Conservation (phyloP, 1,140 invertebrate species). For the Mya arenaria region DNA sequence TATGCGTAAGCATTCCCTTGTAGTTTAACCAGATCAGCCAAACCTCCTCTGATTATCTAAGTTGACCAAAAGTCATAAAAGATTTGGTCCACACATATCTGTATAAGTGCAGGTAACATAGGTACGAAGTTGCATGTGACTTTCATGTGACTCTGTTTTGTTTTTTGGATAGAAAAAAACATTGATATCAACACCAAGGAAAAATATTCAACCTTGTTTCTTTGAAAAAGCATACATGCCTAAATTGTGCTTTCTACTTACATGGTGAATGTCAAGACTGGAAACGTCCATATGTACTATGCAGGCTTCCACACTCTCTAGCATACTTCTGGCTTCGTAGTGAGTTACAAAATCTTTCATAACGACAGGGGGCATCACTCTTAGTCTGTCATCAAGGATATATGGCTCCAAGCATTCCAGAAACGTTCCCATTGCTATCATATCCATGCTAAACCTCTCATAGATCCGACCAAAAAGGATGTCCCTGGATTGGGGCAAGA, state of each 20-base stretch:
- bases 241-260: too few species aligned
- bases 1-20: too few species aligned
- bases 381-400: conserved; percentile 83
- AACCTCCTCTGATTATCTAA: not conserved
- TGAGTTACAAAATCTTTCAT: conserved; percentile 84
- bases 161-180: too few species aligned
- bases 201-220: too few species aligned
- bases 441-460: conserved; percentile 81
- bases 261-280: conserved; percentile 94
- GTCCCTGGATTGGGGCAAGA: conserved; percentile 75
- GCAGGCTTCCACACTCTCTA: conserved; percentile 89
- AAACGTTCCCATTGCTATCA: conserved; percentile 81
- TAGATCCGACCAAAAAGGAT: conserved; percentile 82
- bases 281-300: conserved; percentile 91
- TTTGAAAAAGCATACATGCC: not conserved
- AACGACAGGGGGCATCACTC: conserved; percentile 83
- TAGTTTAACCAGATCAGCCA: too few species aligned
- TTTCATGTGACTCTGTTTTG: too few species aligned
- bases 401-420: conserved; percentile 84
- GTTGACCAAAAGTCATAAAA: not conserved
- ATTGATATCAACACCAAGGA: too few species aligned
- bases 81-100: too few species aligned
- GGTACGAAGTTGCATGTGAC: too few species aligned
- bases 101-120: too few species aligned
- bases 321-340: conserved; percentile 81